Evolutionary conservation across 2,113 vertebrate genomes (phyloP).

Genomic region (Zootoca vivipara): DNA sequence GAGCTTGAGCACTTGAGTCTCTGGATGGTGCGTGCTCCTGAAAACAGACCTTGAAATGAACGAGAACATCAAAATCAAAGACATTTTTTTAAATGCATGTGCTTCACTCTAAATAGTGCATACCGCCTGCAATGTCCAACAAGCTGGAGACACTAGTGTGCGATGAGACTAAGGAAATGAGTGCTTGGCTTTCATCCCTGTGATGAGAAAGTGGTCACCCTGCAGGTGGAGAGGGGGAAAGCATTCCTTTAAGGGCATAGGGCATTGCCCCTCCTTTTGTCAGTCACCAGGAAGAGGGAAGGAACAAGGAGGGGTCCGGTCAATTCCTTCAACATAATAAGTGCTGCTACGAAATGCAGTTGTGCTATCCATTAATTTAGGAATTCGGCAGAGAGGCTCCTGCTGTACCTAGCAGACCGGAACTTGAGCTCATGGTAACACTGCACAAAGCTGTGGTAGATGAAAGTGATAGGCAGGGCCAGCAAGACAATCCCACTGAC

Average conservation of each 20-base stretch:
- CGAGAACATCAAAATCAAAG: background rate
- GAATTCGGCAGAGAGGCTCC: conserved; percentile 88
- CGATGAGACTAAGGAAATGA: background rate
- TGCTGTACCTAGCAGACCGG: conserved; percentile 89
- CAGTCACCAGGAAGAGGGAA: conserved; percentile 58
- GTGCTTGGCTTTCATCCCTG: background rate
- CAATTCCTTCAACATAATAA: conserved; percentile 57
- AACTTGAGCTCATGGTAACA: conserved; percentile 97
- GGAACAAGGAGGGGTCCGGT: conserved; percentile 40
- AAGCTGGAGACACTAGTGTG: background rate
- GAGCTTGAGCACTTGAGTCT: too few relatives aligned
- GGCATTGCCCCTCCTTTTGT: conserved; percentile 47
- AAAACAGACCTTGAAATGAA: conserved; percentile 15
- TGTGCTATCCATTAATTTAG: conserved; percentile 76
- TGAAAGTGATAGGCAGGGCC: conserved; percentile 97
- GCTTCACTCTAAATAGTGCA: conserved; percentile 7
- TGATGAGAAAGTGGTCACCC: conserved; percentile 48
- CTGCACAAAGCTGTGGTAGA: conserved; percentile 99
- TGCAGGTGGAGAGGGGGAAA: conserved; percentile 63
- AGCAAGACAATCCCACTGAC: conserved; percentile 97
- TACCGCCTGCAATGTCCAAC: background rate
- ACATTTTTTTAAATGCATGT: conserved; percentile 58
- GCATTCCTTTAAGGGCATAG: conserved; percentile 50
- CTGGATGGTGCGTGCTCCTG: background rate
- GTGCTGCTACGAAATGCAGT: conserved; percentile 47